Evolutionary conservation across 2,113 vertebrate genomes (phyloP).

Genomic region (Triplophysa dalaica): DNA sequence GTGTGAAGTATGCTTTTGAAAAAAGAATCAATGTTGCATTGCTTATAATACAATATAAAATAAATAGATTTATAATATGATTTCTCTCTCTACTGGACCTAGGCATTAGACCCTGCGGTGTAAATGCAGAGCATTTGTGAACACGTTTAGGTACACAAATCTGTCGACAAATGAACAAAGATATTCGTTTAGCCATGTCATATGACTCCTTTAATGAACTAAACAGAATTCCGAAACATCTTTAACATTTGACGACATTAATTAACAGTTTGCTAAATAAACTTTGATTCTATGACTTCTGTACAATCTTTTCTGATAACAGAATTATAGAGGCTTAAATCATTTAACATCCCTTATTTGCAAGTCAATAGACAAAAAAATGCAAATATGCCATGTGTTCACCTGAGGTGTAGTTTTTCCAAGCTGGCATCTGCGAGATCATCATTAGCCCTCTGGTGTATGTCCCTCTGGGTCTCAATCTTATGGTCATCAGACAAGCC

Average conservation of each 20-base stretch:
- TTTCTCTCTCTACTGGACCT: not conserved
- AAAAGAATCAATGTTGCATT: no score
- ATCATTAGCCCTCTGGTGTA: conserved; percentile 98
- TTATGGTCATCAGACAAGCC: conserved; percentile 98
- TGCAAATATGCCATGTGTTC: conserved; percentile 6
- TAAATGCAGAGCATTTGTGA: not conserved
- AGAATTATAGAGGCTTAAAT: no score
- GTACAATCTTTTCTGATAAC: not conserved
- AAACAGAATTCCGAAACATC: not conserved
- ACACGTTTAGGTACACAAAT: not conserved
- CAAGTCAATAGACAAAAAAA: conserved; percentile 1
- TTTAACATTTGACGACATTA: not conserved
- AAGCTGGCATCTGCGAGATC: conserved; percentile 95
- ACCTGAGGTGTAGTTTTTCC: conserved; percentile 98
- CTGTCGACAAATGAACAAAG: conserved; percentile 1
- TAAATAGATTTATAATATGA: no score
- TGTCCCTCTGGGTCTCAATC: conserved; percentile 98
- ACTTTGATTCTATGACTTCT: not conserved
- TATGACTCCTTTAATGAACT: no score
- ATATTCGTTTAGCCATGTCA: no score
- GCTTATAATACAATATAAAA: no score
- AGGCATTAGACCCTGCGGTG: not conserved
- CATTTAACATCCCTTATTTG: not conserved
- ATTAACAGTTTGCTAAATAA: not conserved
- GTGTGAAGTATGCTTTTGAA: not conserved